Conservation (phyloP, 2,113 vertebrate species). For the Heterocephalus glaber region DNA sequence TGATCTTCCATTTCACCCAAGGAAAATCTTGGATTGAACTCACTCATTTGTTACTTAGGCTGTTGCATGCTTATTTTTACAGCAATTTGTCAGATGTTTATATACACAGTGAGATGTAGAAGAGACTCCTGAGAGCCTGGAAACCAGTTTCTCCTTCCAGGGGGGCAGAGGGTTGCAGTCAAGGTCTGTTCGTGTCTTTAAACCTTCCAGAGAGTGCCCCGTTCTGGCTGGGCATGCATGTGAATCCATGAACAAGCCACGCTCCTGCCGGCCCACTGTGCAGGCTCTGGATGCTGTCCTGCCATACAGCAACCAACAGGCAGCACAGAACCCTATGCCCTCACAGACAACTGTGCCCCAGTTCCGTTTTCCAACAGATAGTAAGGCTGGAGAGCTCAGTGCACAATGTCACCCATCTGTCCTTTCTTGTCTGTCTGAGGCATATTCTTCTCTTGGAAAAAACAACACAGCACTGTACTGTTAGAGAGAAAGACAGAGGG, state of each 20-base stretch:
- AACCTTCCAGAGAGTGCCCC: neutral
- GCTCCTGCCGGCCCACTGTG: too few relatives aligned
- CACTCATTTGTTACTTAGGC: neutral
- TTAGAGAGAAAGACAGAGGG: neutral
- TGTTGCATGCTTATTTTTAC: neutral
- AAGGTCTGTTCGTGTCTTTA: slow-evolving; percentile 24
- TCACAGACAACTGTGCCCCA: neutral
- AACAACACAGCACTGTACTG: neutral
- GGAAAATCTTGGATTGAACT: neutral
- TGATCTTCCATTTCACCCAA: slow-evolving; percentile 16
- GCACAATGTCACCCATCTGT: neutral
- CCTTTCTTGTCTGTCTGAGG: neutral
- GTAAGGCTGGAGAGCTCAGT: neutral
- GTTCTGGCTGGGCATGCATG: neutral
- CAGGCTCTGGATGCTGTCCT: neutral
- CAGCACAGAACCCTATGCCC: too few relatives aligned
- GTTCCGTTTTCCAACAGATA: neutral
- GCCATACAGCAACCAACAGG: neutral
- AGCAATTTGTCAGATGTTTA: slow-evolving; percentile 20
- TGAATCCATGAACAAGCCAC: neutral
- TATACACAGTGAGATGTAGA: neutral
- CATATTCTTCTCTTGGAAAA: neutral
- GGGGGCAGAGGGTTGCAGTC: neutral
- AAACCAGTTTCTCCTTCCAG: neutral
- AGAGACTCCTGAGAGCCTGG: neutral